Evolutionary conservation across 92 coral and sea anemone genomes (phyloP).

Genomic region (Heliopora coerulea): DNA sequence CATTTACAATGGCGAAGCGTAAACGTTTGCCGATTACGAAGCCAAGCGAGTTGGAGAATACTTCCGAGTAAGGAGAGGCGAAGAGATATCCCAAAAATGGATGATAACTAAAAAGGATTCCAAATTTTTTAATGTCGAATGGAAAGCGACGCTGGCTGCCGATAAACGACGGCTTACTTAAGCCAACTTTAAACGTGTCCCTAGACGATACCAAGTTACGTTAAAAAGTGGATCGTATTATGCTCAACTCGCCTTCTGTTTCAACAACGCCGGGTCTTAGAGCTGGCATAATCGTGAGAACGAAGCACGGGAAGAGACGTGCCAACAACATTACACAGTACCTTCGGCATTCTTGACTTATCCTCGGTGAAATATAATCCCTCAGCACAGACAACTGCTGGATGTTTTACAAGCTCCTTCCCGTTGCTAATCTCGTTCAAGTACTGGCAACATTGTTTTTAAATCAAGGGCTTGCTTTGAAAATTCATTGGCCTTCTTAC

Average conservation of each 20-base stretch:
- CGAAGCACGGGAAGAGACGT: neutral
- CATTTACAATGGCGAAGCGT: slow-evolving; percentile 16
- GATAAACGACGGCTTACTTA: neutral
- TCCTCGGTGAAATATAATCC: neutral
- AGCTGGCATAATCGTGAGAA: neutral
- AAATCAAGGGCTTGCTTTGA: neutral
- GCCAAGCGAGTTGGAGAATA: neutral
- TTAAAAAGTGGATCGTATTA: neutral
- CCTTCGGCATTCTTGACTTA: neutral
- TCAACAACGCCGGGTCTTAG: neutral
- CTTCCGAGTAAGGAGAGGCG: too few relatives aligned
- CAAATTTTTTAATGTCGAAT: slow-evolving; percentile 2
- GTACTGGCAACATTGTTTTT: neutral
- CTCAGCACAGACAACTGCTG: neutral
- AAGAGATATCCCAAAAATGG: slow-evolving; percentile 25
- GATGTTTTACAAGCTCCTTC: slow-evolving; percentile 3
- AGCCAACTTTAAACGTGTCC: neutral
- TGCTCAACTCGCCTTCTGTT: neutral
- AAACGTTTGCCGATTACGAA: neutral
- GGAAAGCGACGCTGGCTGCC: neutral
- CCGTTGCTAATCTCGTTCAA: slow-evolving; percentile 5
- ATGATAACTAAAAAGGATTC: slow-evolving; percentile 14
- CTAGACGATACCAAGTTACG: neutral
- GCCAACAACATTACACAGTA: neutral
- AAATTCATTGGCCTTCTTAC: slow-evolving; percentile 10